Evolutionary conservation across 2,797 vertebrate genomes (phyloP).

Genomic region (Pipistrellus nathusii): DNA sequence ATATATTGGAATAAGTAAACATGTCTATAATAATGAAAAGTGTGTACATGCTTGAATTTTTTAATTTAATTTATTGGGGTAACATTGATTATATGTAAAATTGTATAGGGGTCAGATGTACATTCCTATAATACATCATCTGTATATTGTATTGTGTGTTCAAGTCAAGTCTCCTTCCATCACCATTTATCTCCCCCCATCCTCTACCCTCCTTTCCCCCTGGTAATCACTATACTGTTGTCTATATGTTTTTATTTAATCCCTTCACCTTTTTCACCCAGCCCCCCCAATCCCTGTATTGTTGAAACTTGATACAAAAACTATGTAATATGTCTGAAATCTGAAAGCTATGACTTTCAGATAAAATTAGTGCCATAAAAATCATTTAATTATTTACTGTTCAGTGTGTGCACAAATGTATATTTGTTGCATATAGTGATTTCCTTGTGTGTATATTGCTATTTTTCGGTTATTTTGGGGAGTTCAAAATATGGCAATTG

Average conservation of each 20-base stretch:
- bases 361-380: conserved; percentile 59
- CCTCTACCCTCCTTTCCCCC: too few species aligned
- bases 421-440: background rate
- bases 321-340: background rate
- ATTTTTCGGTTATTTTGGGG: background rate
- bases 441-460: background rate
- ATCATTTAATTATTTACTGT: conserved; percentile 40
- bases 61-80: background rate
- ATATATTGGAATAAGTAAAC: conserved; percentile 53
- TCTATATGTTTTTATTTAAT: background rate
- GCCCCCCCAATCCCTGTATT: background rate
- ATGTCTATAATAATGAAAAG: conserved; percentile 13
- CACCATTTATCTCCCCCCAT: background rate
- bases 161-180: background rate
- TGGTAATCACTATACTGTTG: background rate
- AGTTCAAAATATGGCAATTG: background rate
- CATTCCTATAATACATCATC: background rate
- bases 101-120: background rate
- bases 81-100: background rate
- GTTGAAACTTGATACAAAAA: conserved; percentile 48
- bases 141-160: background rate
- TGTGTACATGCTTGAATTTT: background rate
- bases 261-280: background rate
- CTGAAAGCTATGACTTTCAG: conserved; percentile 26
- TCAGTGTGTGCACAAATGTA: background rate